Conservation (phyloP, 2,113 vertebrate species). For the Macaca mulatta region DNA sequence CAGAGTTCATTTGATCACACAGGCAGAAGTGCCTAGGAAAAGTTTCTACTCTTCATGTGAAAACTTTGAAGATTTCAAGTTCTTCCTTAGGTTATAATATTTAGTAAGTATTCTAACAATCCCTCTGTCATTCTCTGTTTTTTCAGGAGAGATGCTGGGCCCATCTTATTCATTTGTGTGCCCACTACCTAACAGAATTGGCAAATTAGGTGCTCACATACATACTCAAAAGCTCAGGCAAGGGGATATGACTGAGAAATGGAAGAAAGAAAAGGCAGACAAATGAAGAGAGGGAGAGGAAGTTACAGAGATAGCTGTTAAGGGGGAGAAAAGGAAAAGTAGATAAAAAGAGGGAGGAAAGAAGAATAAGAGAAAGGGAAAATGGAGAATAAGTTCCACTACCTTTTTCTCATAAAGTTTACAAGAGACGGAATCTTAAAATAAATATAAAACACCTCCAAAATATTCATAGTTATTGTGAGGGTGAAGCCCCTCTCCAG, state of each 20-base stretch:
- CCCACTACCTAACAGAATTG: background rate
- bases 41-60: background rate
- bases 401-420: background rate
- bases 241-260: background rate
- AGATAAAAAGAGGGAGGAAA: background rate
- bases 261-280: background rate
- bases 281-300: background rate
- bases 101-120: conserved; percentile 15
- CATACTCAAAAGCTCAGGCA: background rate
- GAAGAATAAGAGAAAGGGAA: background rate
- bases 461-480: background rate
- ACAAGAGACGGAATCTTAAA: background rate
- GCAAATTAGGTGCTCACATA: background rate
- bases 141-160: background rate
- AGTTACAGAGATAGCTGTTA: background rate
- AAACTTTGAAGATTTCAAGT: conserved; percentile 3
- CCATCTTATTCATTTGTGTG: background rate
- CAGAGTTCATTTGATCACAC: conserved; percentile 33
- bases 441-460: background rate
- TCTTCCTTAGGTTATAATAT: conserved; percentile 30
- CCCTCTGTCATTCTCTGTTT: background rate
- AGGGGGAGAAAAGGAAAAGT: background rate
- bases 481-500: background rate
- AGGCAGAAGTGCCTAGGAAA: conserved; percentile 24
- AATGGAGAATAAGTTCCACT: background rate